These are phyloP conservation scores for Eristalis arbustorum DNA, from an alignment of 2,888 invertebrate genomes.

Conservation along the genomic window DNA sequence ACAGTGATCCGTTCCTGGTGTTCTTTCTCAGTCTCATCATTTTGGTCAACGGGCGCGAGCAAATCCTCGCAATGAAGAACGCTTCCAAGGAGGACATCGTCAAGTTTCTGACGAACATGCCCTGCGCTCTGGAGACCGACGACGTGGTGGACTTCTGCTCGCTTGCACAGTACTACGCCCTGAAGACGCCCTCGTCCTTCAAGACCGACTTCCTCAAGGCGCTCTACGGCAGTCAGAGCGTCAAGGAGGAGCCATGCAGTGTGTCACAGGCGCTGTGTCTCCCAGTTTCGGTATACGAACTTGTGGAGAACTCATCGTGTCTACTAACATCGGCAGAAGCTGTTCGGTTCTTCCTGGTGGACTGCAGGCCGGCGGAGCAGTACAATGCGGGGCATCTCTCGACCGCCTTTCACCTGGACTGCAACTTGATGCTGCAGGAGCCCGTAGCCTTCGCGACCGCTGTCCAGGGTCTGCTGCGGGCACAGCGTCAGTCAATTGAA, in stretches of 20 bases:
- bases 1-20: constrained; percentile 94
- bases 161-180: constrained; percentile 96
- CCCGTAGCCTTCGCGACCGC: constrained; percentile 96
- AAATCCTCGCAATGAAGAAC: constrained; percentile 88
- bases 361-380: constrained; percentile 97
- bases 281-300: constrained; percentile 96
- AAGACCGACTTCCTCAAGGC: constrained; percentile 89
- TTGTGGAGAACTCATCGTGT: constrained; percentile 90
- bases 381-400: constrained; percentile 98
- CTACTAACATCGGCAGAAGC: constrained; percentile 84
- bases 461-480: constrained; percentile 92
- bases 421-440: constrained; percentile 97
- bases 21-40: constrained; percentile 97
- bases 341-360: constrained; percentile 96
- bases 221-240: constrained; percentile 83
- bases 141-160: constrained; percentile 98
- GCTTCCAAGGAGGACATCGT: constrained; percentile 86
- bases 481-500: constrained; percentile 92
- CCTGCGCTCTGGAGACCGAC: constrained; percentile 92
- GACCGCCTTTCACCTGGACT: constrained; percentile 98
- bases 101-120: constrained; percentile 87
- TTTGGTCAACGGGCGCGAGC: constrained; percentile 95
- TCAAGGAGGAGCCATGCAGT: constrained; percentile 82
- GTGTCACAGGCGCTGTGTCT: constrained; percentile 92
- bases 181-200: constrained; percentile 96